Conservation (phyloP, 2,888 invertebrate species). For the Gortyna flavago region DNA sequence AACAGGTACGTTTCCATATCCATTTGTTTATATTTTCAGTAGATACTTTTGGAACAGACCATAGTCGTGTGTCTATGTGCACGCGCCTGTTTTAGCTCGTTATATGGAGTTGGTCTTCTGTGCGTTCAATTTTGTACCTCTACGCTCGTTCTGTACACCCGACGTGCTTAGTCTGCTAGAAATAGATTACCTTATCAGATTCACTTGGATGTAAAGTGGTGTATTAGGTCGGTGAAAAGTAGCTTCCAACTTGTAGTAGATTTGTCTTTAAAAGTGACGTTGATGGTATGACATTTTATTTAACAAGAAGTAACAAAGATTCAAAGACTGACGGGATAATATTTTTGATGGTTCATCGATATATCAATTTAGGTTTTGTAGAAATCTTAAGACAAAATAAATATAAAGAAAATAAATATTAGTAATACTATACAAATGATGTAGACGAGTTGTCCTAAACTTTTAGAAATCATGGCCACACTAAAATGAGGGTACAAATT, state of each 20-base stretch:
- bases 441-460: neutral
- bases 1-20: neutral
- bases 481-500: slow-evolving; percentile 50
- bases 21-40: neutral
- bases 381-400: neutral
- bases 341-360: neutral
- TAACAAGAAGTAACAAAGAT: neutral
- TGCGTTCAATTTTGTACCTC: too few relatives aligned
- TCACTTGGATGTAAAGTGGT: slow-evolving; percentile 35
- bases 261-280: neutral
- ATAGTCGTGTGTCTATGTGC: neutral
- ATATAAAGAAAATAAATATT: neutral
- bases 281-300: neutral
- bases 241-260: slow-evolving; percentile 4
- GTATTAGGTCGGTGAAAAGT: slow-evolving; percentile 11
- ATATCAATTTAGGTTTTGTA: neutral
- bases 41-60: neutral
- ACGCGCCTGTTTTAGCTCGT: too few relatives aligned
- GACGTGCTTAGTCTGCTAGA: slow-evolving; percentile 20
- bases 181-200: slow-evolving; percentile 50
- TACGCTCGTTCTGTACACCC: neutral
- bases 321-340: neutral
- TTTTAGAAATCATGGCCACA: slow-evolving; percentile 17
- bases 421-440: neutral
- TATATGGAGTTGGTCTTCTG: slow-evolving; percentile 3